Percentiles rank a stretch among this genome's conserved stretches.
phyloP scores from a whole-genome alignment of 2,797 vertebrate species.

The Smutsia gigantea region DNA sequence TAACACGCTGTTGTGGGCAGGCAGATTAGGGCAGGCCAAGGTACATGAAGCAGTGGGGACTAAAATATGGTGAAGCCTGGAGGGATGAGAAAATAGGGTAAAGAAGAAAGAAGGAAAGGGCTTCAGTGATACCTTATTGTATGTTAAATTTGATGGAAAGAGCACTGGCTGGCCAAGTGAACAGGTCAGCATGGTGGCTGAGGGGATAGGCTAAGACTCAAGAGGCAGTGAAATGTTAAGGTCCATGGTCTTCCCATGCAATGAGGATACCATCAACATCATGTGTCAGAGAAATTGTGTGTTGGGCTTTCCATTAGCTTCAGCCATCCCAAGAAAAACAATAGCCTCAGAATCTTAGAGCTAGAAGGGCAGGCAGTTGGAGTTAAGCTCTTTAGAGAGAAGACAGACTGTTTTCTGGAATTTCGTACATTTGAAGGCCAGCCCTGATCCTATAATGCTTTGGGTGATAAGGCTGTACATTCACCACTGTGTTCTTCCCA shows the following conservation, averaged over 20 bases:
- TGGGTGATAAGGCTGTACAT: neutral
- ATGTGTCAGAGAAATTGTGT: too few relatives aligned
- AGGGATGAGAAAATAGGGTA: neutral
- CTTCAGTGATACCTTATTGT: neutral
- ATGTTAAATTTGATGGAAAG: neutral
- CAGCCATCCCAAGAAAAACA: neutral
- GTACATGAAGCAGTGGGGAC: neutral
- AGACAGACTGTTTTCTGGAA: neutral
- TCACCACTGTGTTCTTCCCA: neutral
- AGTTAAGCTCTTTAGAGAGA: neutral
- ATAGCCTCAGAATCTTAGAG: neutral
- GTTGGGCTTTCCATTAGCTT: neutral
- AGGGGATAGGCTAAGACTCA: neutral
- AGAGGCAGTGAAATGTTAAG: neutral
- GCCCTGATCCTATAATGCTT: neutral
- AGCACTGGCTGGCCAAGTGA: neutral
- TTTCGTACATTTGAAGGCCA: neutral
- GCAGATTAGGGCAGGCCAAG: neutral
- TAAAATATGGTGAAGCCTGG: neutral
- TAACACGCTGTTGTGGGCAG: neutral
- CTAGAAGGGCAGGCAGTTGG: neutral
- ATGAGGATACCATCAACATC: neutral
- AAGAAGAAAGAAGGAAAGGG: neutral
- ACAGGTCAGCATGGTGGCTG: neutral
- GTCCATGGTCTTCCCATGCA: neutral